Conservation (phyloP, 2,113 vertebrate species). For the Suncus etruscus region DNA sequence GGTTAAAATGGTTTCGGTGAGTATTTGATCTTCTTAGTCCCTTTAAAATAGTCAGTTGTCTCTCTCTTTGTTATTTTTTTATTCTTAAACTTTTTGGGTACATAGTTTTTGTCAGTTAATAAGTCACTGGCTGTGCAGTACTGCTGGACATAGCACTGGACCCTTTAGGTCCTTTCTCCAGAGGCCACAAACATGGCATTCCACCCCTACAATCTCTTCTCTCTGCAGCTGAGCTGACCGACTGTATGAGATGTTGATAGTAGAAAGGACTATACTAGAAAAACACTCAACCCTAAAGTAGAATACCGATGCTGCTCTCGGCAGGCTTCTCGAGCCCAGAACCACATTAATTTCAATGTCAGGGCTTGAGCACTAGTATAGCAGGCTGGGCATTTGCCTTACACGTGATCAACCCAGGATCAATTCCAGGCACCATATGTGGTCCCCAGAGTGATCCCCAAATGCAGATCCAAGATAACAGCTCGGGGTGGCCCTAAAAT, state of each 20-base stretch:
- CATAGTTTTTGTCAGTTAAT: no score
- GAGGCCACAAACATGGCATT: rapidly evolving
- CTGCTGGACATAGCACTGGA: not conserved
- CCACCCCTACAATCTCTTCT: not conserved
- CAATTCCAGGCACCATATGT: no score
- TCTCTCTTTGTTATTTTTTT: not conserved
- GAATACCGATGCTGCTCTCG: not conserved
- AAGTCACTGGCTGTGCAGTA: no score
- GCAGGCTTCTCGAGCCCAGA: constrained; percentile 5
- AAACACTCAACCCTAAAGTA: not conserved
- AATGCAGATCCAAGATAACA: no score
- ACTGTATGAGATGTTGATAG: not conserved
- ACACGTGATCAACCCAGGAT: no score
- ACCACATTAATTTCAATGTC: not conserved
- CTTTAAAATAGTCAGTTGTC: not conserved
- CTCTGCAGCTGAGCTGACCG: not conserved
- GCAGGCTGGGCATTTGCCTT: no score
- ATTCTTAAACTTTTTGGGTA: not conserved
- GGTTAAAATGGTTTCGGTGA: not conserved
- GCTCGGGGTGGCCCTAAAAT: no score
- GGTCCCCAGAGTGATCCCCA: no score
- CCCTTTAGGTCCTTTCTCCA: not conserved
- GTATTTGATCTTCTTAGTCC: not conserved
- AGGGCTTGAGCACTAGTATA: no score
- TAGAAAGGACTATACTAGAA: not conserved